A percentile compares a stretch with the other conserved stretches of the same genome.
phyloP scores from a whole-genome alignment of 2,797 vertebrate species.

The Tiaroga cobitis region DNA sequence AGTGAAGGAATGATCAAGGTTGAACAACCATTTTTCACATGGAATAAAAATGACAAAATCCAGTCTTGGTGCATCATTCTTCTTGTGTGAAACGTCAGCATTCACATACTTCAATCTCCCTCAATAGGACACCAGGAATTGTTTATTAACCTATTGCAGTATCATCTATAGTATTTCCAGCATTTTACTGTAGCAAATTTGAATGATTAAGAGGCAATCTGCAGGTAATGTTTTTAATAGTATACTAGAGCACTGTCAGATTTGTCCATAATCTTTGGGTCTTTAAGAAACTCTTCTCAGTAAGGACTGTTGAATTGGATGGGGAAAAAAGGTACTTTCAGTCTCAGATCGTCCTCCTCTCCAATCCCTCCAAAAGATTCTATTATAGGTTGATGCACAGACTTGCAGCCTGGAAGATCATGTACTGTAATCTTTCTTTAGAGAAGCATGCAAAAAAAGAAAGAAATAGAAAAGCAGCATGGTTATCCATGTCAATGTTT shows the following conservation, averaged over 20 bases:
- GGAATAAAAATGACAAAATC: background rate
- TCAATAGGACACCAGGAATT: background rate
- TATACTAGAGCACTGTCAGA: background rate
- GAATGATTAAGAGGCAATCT: slow-evolving; percentile 7
- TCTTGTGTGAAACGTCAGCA: background rate
- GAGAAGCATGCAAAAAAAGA: background rate
- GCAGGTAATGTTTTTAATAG: slow-evolving; percentile 1
- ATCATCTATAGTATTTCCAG: background rate
- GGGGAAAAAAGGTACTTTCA: background rate
- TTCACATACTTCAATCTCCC: background rate
- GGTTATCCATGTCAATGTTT: background rate
- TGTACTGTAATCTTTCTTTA: background rate
- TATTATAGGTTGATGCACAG: background rate
- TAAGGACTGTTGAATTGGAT: background rate
- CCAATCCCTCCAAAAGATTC: background rate
- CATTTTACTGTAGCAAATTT: slow-evolving; percentile 2
- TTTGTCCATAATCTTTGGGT: background rate
- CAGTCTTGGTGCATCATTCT: background rate
- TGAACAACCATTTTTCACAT: background rate
- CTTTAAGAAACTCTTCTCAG: slow-evolving; percentile 3
- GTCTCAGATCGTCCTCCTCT: too few relatives aligned
- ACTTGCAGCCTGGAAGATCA: background rate
- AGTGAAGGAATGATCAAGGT: background rate
- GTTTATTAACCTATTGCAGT: slow-evolving; percentile 17
- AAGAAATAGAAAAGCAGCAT: background rate